These are phyloP conservation scores for Gorilla gorilla DNA, from an alignment of 2,113 vertebrate genomes.

Conservation along the genomic window DNA sequence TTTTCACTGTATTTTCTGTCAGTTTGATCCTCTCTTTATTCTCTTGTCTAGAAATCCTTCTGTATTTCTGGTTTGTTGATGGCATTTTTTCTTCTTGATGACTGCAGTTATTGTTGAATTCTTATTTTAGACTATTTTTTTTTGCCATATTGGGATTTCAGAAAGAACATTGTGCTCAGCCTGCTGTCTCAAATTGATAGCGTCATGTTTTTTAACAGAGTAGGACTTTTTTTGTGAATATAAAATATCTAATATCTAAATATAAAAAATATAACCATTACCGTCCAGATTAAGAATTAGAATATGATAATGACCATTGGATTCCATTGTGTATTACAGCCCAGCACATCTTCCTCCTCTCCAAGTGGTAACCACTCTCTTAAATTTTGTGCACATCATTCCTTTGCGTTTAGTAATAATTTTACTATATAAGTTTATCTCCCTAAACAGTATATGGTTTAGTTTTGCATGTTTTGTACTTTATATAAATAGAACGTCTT, in stretches of 20 bases:
- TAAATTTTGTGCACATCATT: neutral
- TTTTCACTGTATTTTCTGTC: neutral
- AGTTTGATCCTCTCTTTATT: neutral
- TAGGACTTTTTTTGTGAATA: neutral
- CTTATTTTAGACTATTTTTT: neutral
- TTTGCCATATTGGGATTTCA: neutral
- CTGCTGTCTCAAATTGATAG: neutral
- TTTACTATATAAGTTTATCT: neutral
- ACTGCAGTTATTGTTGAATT: neutral
- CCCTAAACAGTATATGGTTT: neutral
- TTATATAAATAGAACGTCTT: neutral
- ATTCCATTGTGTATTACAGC: neutral
- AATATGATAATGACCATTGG: neutral
- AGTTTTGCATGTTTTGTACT: neutral
- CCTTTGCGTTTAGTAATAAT: neutral
- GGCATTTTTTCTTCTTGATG: neutral
- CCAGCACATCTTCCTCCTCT: neutral
- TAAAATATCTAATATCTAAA: neutral
- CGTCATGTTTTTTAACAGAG: neutral
- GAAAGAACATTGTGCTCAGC: neutral
- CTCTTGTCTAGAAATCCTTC: neutral
- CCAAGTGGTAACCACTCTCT: neutral
- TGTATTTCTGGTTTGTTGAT: neutral
- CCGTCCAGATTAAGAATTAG: neutral
- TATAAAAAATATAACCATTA: neutral